Base-by-base conservation (phyloP, 2,888 invertebrate genomes). In the Hetaerina titia region DNA sequence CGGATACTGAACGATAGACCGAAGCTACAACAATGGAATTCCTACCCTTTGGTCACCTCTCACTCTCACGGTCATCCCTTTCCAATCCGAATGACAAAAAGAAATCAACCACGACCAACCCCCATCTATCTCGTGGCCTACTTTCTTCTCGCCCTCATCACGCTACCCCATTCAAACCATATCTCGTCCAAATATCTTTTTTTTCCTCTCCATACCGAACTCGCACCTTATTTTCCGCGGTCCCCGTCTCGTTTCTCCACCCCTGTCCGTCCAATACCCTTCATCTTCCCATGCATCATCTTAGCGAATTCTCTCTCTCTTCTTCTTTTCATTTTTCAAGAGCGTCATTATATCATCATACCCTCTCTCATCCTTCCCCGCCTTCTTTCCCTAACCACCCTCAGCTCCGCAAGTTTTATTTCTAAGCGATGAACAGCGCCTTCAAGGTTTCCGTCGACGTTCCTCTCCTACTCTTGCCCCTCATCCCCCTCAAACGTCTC, bases 21-120 rank as follows among this genome's bases (percentile, higher is more conserved):
- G 81, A 81, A 31, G 81, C 31, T 31, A 13, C 81, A 81, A 81
- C 81, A 81, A 81, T 31, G 31, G 81, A 25, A 31, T 31, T 81
- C 31, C 22, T 15, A 31, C 2, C 81, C 81, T 31, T 81, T 13
- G 81, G 81, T 31, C 25, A 11, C 11, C 81, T 31, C 81, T n/a
- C 81, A 5, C 25, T 13, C 69, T 31, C 31, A 13, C 81, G n/a
- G 11, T 81, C 81, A 81, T 31, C 81, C 81, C 81, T 31, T 81
- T 81, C 31, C 81, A 81, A 81, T 81, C 25, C 25, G 81, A 19
- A n/a, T 31, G 81, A 81, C 81, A 81, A 81, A 81, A 69, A 81
- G 22, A 31, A 81, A 81, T 81, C 81, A 81, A 31, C 81, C 31
- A 31, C 81, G 25, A 81, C 25, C 9, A 45, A 45, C 45, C 81